Percentiles rank a stretch among this genome's conserved stretches.
These are phyloP conservation scores for Albula goreensis DNA, from an alignment of 2,113 vertebrate species.

Conservation along the genomic window DNA sequence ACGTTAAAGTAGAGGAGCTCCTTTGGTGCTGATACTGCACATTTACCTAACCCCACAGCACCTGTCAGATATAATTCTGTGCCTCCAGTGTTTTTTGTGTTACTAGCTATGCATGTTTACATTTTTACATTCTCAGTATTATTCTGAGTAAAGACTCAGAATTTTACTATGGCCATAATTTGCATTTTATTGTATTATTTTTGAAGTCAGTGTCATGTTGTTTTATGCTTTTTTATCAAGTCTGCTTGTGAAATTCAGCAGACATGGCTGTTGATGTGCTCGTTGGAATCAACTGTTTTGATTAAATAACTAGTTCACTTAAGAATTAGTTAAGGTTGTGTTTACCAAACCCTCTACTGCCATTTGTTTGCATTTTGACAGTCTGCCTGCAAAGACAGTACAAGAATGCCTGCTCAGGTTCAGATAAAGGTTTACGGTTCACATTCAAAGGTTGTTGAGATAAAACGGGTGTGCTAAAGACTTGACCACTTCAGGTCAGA, in stretches of 20 bases:
- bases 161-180: conserved; percentile 4
- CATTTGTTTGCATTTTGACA: background rate
- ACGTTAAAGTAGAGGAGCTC: conserved; percentile 64
- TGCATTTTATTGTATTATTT: background rate
- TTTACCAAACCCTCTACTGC: background rate
- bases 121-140: background rate
- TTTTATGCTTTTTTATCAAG: background rate
- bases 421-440: background rate
- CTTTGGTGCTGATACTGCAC: conserved; percentile 34
- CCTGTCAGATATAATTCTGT: background rate
- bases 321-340: background rate
- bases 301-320: background rate
- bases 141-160: no score
- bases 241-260: background rate
- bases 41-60: conserved; percentile 34
- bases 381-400: background rate
- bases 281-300: background rate
- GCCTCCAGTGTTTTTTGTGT: background rate
- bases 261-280: background rate
- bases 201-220: background rate
- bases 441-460: background rate
- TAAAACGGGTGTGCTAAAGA: background rate
- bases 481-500: background rate
- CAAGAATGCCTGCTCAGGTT: background rate
- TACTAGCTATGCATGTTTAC: conserved; percentile 4